Base-by-base conservation (phyloP, 2,888 invertebrate genomes). In the Monopis laevigella region DNA sequence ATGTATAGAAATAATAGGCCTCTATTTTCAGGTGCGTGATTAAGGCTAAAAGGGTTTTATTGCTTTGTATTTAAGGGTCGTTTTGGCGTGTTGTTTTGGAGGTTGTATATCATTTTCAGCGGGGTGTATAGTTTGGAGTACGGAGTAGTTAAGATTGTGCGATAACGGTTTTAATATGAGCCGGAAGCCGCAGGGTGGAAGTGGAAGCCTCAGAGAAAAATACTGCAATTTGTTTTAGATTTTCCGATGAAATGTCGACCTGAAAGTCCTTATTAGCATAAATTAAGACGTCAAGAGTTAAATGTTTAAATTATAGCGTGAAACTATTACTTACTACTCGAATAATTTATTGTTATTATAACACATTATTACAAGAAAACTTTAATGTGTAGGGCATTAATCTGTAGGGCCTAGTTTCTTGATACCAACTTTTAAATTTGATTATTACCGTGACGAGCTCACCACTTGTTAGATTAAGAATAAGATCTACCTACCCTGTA, bases 131-230 rank as follows among this genome's bases (percentile, higher is more conserved):
- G 73, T 75, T 78, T 78, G 62, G 64, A 78, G 74, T 71, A 71
- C 65, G 59, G 58, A 65, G 73, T 58, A 71, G 78, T 78, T 78
- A 72, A 78, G 78, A 80, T 78, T 59, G 61, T 47, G 49, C 72
- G 78, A 80, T 80, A 78, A 70, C 62, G 51, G 63, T 67, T 73
- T 77, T 78, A 77, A 78, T 80, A 78, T 67, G 72, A 77, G 75
- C 66, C 78, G 78, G 78, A 77, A 78, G 65, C 58, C 56, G 56
- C 52, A 49, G 55, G 58, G 58, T 53, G 53, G 59, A 65, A 52
- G 59, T 54, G 52, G 56, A 53, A 39, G 36, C 28, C 56, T 51
- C 56, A 58, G 60, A 61, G 54, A 63, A 66, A 72, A 69, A 70
- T 65, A 59, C 59, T 58, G 60, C 62, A 62, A 68, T 70, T 66